phyloP scores from a whole-genome alignment of 2,113 vertebrate species.

The Delphinapterus leucas region DNA sequence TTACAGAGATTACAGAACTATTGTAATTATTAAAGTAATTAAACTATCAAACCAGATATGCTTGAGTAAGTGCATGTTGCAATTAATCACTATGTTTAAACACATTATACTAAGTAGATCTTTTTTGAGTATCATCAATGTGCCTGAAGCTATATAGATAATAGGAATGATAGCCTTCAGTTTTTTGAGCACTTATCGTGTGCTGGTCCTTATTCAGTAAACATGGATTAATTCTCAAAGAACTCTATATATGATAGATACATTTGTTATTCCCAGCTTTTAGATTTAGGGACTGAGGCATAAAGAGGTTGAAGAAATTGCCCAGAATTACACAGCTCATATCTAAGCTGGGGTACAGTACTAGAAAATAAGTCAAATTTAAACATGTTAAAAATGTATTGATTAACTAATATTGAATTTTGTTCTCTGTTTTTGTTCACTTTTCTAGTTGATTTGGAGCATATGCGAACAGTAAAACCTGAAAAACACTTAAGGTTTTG shows the following conservation, averaged over 20 bases:
- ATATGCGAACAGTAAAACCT: slow-evolving; percentile 95
- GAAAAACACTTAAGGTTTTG: slow-evolving; percentile 97
- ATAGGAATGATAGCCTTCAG: background rate
- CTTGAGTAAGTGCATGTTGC: background rate
- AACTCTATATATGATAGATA: background rate
- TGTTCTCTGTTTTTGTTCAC: slow-evolving; percentile 68
- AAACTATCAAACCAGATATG: slow-evolving; percentile 45
- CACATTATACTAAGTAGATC: background rate
- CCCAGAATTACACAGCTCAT: background rate
- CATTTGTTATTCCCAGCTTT: background rate
- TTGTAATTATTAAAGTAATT: slow-evolving; percentile 50
- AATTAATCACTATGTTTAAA: background rate
- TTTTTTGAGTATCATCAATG: background rate
- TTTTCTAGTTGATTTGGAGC: slow-evolving; percentile 96
- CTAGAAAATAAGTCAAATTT: slow-evolving; percentile 4
- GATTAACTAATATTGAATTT: slow-evolving; percentile 56
- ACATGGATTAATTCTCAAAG: background rate
- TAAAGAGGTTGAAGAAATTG: slow-evolving; percentile 8
- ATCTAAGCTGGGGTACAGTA: background rate
- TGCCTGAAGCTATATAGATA: background rate
- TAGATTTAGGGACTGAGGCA: background rate
- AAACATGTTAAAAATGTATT: slow-evolving; percentile 14
- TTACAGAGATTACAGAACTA: slow-evolving; percentile 26
- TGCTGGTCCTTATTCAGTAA: background rate
- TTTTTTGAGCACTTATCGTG: background rate